Percentiles rank a stretch among this genome's conserved stretches.
Evolutionary conservation across 1,140 invertebrate species (phyloP).

Genomic region (Meloidogyne floridensis): DNA sequence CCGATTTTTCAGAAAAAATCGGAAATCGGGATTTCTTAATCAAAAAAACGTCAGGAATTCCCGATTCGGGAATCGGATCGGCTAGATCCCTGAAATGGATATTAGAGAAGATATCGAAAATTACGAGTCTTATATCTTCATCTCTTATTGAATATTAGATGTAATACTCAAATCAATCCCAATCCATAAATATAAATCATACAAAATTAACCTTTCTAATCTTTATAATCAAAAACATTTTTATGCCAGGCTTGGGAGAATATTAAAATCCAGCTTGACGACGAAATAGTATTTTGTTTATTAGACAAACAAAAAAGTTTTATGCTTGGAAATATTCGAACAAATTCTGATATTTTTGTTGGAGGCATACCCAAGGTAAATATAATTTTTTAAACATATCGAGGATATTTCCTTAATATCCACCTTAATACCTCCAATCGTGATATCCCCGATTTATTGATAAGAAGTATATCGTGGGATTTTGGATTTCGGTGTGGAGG

Average conservation of each 20-base stretch:
- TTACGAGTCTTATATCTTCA: no score
- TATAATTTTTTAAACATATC: neutral
- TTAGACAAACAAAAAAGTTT: conserved; percentile 78
- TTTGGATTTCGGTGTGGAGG: no score
- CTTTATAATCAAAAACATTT: neutral
- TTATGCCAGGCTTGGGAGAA: conserved; percentile 60
- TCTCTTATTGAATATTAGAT: no score
- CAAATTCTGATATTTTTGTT: conserved; percentile 67
- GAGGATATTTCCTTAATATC: neutral
- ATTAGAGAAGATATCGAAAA: no score
- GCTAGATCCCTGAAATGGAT: no score
- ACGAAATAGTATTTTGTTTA: conserved; percentile 56
- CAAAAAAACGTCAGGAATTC: no score
- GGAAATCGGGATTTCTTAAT: no score
- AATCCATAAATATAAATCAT: no score
- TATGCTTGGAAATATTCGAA: conserved; percentile 79
- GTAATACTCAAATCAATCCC: no score
- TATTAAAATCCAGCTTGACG: conserved; percentile 60
- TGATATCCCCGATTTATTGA: neutral
- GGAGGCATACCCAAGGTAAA: conserved; percentile 86
- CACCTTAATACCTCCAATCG: neutral
- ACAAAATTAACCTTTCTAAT: neutral
- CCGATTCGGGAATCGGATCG: no score
- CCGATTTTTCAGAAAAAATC: no score
- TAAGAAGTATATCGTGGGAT: no score